These are phyloP conservation scores for Cyclina sinensis DNA, from an alignment of 1,140 invertebrate species.

Conservation along the genomic window DNA sequence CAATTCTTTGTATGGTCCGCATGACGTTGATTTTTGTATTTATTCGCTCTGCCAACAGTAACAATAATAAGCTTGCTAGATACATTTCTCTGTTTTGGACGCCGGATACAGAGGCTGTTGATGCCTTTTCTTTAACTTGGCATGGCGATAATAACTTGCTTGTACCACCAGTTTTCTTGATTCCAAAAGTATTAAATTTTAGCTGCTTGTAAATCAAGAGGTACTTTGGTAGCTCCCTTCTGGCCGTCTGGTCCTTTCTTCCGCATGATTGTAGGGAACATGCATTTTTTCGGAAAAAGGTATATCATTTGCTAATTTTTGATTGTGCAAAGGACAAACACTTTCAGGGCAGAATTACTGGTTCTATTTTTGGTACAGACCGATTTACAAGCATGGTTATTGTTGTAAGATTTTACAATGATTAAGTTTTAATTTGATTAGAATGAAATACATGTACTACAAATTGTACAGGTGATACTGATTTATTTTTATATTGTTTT, in stretches of 20 bases:
- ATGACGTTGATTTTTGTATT: too few relatives aligned
- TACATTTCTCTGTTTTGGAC: constrained; percentile 39
- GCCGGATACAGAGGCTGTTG: constrained; percentile 37
- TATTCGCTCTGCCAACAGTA: constrained; percentile 20
- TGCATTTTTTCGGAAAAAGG: background rate
- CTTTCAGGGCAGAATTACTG: background rate
- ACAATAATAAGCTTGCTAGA: constrained; percentile 5
- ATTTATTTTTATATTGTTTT: too few relatives aligned
- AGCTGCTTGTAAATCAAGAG: background rate
- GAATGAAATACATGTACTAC: too few relatives aligned
- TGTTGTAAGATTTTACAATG: too few relatives aligned
- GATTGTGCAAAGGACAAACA: background rate
- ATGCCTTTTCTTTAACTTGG: constrained; percentile 56
- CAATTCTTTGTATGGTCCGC: too few relatives aligned
- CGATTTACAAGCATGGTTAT: background rate
- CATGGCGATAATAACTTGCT: constrained; percentile 38
- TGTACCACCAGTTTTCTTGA: constrained; percentile 27
- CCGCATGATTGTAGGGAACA: background rate
- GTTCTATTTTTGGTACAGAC: too few relatives aligned
- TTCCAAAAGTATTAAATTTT: constrained; percentile 4
- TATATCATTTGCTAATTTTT: background rate
- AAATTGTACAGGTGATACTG: too few relatives aligned
- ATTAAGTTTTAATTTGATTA: too few relatives aligned
- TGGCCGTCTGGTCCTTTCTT: background rate
- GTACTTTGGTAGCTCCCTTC: background rate